Evolutionary conservation across 2,797 vertebrate genomes (phyloP).

Genomic region (Periparus ater): DNA sequence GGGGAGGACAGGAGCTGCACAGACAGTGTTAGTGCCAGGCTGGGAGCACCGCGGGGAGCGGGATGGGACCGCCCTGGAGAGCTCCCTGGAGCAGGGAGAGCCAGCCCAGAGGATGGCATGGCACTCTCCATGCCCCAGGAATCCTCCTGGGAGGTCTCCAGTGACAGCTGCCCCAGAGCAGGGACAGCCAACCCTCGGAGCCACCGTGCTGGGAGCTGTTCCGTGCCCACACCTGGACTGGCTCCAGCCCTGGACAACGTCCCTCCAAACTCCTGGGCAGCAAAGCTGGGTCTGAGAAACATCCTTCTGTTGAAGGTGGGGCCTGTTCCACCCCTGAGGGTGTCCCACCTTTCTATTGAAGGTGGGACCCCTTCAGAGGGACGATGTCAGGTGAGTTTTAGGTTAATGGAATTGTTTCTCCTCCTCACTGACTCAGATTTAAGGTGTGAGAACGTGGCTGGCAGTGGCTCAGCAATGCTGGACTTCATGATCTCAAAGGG

Average conservation of each 20-base stretch:
- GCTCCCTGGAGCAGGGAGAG: not conserved
- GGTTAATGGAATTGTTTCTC: not conserved
- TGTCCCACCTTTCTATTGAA: not conserved
- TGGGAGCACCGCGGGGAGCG: not conserved
- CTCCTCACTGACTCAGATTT: not conserved
- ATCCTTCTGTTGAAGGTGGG: not conserved
- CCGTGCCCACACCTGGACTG: not conserved
- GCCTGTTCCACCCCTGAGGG: no score
- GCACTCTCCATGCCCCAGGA: not conserved
- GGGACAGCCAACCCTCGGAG: not conserved
- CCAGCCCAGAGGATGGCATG: not conserved
- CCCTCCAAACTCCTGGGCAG: not conserved
- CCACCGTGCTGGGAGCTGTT: fast-evolving
- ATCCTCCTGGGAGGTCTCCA: not conserved
- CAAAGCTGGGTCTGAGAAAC: not conserved
- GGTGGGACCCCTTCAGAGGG: not conserved
- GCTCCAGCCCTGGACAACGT: fast-evolving
- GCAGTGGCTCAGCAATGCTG: not conserved
- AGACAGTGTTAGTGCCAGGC: conserved; percentile 31
- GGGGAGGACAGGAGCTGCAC: conserved; percentile 24
- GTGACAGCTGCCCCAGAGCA: not conserved
- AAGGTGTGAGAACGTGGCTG: fast-evolving
- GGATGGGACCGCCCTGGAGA: not conserved
- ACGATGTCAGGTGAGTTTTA: not conserved
- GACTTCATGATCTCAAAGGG: not conserved